A percentile compares a stretch with the other conserved stretches of the same genome.
Conservation (phyloP, 2,113 vertebrate species). For the Triplophysa siluroides region DNA sequence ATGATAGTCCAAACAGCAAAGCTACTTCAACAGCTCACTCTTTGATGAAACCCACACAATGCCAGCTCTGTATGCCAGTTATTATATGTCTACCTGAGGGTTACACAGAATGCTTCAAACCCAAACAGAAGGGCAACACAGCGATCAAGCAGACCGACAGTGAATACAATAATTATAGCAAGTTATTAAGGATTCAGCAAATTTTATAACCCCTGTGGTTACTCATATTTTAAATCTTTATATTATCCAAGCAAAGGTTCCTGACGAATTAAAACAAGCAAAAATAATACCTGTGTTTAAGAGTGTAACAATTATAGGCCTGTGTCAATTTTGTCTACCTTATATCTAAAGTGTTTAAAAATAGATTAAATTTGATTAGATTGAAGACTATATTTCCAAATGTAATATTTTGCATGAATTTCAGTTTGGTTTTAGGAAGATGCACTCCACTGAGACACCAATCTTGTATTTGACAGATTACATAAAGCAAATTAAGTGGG, state of each 20-base stretch:
- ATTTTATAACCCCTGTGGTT: no score
- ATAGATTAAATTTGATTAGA: not conserved
- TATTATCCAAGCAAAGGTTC: no score
- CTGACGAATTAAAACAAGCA: not conserved
- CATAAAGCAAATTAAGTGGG: not conserved
- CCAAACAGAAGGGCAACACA: constrained; percentile 26
- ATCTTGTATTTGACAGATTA: not conserved
- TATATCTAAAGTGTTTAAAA: not conserved
- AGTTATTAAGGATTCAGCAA: no score
- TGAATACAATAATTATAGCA: not conserved
- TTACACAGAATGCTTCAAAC: constrained; percentile 22
- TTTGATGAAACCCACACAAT: constrained; percentile 74
- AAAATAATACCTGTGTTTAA: not conserved
- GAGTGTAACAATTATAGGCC: not conserved
- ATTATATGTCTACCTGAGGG: constrained; percentile 46
- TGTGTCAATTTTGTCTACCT: not conserved
- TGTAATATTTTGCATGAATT: not conserved
- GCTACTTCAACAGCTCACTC: constrained; percentile 70
- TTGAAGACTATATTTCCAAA: not conserved
- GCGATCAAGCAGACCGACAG: not conserved
- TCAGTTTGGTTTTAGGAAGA: not conserved
- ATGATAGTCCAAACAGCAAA: constrained; percentile 69
- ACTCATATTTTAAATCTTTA: no score
- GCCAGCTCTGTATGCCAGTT: constrained; percentile 65
- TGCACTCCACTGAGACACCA: not conserved